A percentile compares a stretch with the other conserved stretches of the same genome.
phyloP scores from a whole-genome alignment of 2,888 invertebrate species.

The Laspeyria flexula region DNA sequence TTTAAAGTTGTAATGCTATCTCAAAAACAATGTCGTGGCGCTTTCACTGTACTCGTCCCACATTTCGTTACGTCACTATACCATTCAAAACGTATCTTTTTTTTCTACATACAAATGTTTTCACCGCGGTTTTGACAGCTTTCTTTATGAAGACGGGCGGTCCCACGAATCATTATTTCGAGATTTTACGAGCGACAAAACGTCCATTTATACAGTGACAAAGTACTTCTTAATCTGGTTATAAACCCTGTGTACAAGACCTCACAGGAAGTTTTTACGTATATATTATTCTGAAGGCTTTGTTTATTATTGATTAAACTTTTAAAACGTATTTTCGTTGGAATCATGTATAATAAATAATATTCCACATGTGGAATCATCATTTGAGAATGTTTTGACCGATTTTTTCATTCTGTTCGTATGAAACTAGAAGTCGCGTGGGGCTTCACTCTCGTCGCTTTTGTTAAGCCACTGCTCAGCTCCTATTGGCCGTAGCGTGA shows the following conservation, averaged over 20 bases:
- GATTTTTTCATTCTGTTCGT: too few species aligned
- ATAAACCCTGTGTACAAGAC: constrained; percentile 20
- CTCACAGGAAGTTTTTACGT: constrained; percentile 26
- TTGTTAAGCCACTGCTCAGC: too few species aligned
- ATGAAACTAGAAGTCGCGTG: too few species aligned
- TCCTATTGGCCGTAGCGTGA: too few species aligned
- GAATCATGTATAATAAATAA: too few species aligned
- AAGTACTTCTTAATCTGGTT: constrained; percentile 19
- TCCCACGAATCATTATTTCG: constrained; percentile 34
- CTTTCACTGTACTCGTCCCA: constrained; percentile 62
- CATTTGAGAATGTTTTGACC: too few species aligned
- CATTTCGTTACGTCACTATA: constrained; percentile 56
- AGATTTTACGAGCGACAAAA: constrained; percentile 34
- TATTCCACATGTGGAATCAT: too few species aligned
- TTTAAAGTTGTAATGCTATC: constrained; percentile 24
- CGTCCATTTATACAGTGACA: constrained; percentile 23
- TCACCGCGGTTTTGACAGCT: constrained; percentile 37
- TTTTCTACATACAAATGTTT: constrained; percentile 36
- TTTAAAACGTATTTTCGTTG: too few species aligned
- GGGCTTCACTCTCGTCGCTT: too few species aligned
- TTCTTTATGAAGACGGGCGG: constrained; percentile 34
- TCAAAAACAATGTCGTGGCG: constrained; percentile 56
- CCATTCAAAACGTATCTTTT: constrained; percentile 42
- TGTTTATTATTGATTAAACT: too few species aligned
- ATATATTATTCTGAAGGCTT: constrained; percentile 4